Evolutionary conservation across 2,797 vertebrate genomes (phyloP), one percentile per base, ranked within the genome.

Genomic region (Anas georgica): DNA sequence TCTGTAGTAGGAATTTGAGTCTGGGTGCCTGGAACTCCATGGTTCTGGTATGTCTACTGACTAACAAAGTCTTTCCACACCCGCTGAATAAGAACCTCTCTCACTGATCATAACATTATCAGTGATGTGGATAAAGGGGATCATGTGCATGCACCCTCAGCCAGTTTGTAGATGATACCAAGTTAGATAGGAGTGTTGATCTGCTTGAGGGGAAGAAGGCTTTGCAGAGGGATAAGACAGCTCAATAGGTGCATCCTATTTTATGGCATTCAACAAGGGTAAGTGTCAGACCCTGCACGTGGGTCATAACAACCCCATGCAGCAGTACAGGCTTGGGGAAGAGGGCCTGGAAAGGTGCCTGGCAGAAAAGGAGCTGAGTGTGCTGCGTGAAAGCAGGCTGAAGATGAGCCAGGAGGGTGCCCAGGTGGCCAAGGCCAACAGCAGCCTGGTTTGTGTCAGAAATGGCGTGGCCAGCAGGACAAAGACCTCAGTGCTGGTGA

Each of bases 1-100:
- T 74, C 7, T 4, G 8, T 45, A 77, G 56, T 1, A 58, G 13
- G 43, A 63, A 41, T 63, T 78, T 58, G 52, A 45, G 37, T 6
- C 35, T 43, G 50, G 5, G 5, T 45, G 25, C 25, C 37, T 50
- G 72, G 55, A n/a, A 12, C 2, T 6, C 39, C 23, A 11, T 0
- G 4, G 31, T 54, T 80, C 45, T 56, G 83, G 17, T n/a, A 76
- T 0, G 2, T 22, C 67, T 68, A 33, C 39, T 52, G 29, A 23
- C 1, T 18, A 62, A 26, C 8, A 79, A 28, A 63, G 16, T 17
- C 17, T 39, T 46, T 16, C 52, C 52, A 45, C 2, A 29, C 4
- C 14, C 52, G 20, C 8, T 56, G 15, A 70, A 37, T 13, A 22
- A 52, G 33, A 3, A 6, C 12, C 55, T 60, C 20, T 41, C 35